phyloP scores from a whole-genome alignment of 2,797 vertebrate species.

The Manis crassicaudata region DNA sequence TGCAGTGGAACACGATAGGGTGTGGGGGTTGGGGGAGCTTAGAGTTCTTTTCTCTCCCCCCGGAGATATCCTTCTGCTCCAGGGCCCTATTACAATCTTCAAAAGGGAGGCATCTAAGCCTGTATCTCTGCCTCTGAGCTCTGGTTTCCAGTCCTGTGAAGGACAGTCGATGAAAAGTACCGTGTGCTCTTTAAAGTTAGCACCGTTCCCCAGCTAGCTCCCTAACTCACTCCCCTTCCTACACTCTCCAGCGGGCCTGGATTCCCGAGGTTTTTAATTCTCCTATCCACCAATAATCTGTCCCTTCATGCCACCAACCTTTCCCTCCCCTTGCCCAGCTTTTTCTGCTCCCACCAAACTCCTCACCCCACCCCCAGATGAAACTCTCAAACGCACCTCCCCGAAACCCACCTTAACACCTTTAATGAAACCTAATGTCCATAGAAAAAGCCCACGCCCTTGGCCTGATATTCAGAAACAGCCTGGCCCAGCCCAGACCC shows the following conservation, averaged over 20 bases:
- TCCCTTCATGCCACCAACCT: neutral
- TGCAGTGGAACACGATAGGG: rapidly evolving
- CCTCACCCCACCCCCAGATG: neutral
- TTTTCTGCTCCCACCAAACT: neutral
- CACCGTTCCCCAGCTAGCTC: neutral
- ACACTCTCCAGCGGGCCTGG: rapidly evolving
- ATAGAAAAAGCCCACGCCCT: neutral
- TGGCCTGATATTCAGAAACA: neutral
- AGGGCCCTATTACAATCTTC: neutral
- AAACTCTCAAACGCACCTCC: neutral
- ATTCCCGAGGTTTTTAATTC: neutral
- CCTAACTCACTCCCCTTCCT: neutral
- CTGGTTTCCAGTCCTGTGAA: neutral
- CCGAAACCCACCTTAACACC: neutral
- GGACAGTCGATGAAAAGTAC: neutral
- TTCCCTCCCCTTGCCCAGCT: neutral
- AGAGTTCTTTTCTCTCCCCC: neutral
- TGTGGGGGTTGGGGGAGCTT: too few relatives aligned
- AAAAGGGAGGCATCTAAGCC: neutral
- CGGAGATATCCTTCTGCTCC: neutral
- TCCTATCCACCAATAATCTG: neutral
- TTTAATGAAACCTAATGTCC: neutral
- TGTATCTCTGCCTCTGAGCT: neutral
- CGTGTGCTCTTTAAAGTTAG: neutral
- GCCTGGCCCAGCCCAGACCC: neutral